Conservation (phyloP, 2,797 vertebrate genomes). For the Gambelia wislizenii region DNA sequence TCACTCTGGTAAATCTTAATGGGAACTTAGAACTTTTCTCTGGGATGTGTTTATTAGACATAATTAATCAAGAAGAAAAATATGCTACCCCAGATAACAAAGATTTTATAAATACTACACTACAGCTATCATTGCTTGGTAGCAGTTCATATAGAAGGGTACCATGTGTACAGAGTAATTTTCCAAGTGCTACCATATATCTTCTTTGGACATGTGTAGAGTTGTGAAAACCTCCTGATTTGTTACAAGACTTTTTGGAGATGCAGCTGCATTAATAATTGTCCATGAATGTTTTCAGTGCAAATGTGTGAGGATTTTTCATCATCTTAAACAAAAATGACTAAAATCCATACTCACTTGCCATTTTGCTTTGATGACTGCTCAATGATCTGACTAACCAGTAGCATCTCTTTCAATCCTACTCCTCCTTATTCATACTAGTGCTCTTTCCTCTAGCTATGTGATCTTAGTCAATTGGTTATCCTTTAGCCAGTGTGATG, state of each 20-base stretch:
- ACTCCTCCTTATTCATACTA: background rate
- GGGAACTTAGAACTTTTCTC: background rate
- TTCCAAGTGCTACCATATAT: background rate
- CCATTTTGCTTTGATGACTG: background rate
- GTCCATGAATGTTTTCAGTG: background rate
- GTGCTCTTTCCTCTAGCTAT: background rate
- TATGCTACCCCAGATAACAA: background rate
- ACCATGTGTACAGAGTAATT: background rate
- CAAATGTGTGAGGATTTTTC: background rate
- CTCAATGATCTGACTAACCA: background rate
- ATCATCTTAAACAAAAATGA: too few relatives aligned
- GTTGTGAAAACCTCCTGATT: background rate
- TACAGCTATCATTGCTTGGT: background rate
- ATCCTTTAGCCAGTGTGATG: background rate
- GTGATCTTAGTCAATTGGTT: background rate
- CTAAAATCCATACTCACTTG: background rate
- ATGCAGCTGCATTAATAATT: too few relatives aligned
- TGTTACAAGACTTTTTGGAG: background rate
- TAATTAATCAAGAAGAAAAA: slow-evolving; percentile 4
- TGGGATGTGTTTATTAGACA: background rate
- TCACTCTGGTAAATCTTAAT: background rate
- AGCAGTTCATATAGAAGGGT: background rate
- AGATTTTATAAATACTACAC: background rate
- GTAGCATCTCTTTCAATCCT: background rate
- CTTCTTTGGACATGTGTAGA: background rate